Conservation (phyloP, 2,113 vertebrate genomes). For the Neolamprologus caudopunctatus region DNA sequence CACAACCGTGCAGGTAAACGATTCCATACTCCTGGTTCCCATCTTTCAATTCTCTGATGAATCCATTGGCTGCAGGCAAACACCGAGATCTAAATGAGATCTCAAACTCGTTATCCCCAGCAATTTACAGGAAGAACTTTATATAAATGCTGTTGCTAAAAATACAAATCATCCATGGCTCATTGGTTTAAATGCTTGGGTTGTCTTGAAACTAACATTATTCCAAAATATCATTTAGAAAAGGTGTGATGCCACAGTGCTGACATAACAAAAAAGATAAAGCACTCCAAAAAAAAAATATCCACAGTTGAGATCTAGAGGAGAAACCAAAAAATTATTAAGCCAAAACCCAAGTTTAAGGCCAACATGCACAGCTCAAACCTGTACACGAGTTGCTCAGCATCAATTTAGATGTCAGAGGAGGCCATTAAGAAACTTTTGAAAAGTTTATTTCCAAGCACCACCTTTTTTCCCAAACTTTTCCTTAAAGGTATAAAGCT, state of each 20-base stretch:
- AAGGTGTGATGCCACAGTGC: neutral
- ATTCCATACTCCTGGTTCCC: neutral
- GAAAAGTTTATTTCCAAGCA: neutral
- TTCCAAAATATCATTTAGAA: neutral
- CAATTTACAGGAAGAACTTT: neutral
- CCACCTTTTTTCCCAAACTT: neutral
- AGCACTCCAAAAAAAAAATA: neutral
- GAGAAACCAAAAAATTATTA: neutral
- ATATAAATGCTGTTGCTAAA: neutral
- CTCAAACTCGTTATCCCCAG: neutral
- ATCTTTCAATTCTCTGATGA: neutral
- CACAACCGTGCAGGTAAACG: neutral
- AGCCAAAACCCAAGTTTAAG: neutral
- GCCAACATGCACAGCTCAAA: neutral
- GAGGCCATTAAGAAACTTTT: neutral
- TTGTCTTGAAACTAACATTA: neutral
- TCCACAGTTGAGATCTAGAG: neutral
- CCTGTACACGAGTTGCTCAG: neutral
- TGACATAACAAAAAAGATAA: neutral
- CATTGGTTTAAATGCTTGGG: neutral
- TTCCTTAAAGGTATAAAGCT: neutral
- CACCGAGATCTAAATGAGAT: neutral
- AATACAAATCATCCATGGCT: neutral
- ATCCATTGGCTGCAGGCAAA: neutral
- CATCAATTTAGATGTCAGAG: neutral